Evolutionary conservation across 1,140 invertebrate species (phyloP).

Genomic region (Drusus annulatus): DNA sequence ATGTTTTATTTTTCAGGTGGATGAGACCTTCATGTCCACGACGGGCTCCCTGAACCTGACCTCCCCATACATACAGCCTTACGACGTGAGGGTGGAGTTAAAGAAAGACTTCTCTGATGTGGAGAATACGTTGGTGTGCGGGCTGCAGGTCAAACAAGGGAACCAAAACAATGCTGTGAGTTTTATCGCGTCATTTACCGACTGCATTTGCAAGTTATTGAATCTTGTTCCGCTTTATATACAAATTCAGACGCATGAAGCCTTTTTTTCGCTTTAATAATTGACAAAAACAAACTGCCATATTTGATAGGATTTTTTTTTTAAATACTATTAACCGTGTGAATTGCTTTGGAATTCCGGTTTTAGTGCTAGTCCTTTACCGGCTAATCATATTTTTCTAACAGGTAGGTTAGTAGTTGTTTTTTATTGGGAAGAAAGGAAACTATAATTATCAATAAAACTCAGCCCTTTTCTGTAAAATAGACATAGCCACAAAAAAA

Average conservation of each 20-base stretch:
- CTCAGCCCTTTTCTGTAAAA: not conserved
- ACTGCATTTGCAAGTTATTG: too few relatives aligned
- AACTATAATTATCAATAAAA: not conserved
- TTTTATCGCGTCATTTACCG: constrained; percentile 29
- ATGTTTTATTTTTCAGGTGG: constrained; percentile 65
- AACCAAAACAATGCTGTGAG: constrained; percentile 68
- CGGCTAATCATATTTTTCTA: too few relatives aligned
- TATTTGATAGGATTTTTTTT: too few relatives aligned
- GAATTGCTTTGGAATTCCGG: too few relatives aligned
- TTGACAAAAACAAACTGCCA: too few relatives aligned
- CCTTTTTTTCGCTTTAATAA: too few relatives aligned
- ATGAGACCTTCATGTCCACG: constrained; percentile 76
- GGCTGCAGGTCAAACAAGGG: constrained; percentile 70
- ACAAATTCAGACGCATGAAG: too few relatives aligned
- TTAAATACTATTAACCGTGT: too few relatives aligned
- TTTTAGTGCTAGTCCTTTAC: too few relatives aligned
- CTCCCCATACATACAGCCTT: constrained; percentile 75
- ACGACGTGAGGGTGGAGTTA: constrained; percentile 74
- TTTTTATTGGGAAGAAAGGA: not conserved
- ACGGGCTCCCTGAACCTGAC: constrained; percentile 73
- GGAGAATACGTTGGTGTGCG: constrained; percentile 74
- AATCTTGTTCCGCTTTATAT: too few relatives aligned
- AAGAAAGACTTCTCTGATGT: constrained; percentile 78
- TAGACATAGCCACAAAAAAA: too few relatives aligned
- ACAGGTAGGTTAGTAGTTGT: not conserved